Percentiles rank a stretch among this genome's conserved stretches.
Conservation (phyloP, 2,797 vertebrate genomes). For the Lacerta viridis region DNA sequence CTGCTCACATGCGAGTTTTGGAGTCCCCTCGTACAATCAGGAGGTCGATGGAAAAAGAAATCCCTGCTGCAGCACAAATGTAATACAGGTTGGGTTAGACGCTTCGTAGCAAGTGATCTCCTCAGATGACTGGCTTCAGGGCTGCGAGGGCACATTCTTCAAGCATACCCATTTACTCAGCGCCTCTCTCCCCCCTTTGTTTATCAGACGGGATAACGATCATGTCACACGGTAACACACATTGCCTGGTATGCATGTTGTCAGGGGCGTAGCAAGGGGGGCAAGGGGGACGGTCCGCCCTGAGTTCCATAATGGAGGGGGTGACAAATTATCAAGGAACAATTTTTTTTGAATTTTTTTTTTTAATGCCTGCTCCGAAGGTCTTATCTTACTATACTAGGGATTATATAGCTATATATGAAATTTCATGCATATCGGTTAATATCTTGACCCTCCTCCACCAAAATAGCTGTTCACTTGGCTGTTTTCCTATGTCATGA, state of each 20-base stretch:
- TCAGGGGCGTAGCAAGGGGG: no score
- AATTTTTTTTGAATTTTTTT: no score
- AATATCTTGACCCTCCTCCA: no score
- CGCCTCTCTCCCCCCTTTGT: conserved; percentile 32
- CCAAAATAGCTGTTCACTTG: no score
- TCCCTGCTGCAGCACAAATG: conserved; percentile 71
- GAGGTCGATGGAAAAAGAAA: conserved; percentile 79
- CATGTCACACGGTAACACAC: conserved; percentile 23
- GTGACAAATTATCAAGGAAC: no score
- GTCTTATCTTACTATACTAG: no score
- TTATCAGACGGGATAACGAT: conserved; percentile 50
- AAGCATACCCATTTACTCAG: conserved; percentile 56
- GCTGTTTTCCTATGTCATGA: no score
- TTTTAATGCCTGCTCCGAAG: no score
- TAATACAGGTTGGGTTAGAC: conserved; percentile 64
- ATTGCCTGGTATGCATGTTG: background rate
- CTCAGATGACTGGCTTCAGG: conserved; percentile 55
- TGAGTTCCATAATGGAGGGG: no score
- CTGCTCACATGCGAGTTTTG: conserved; percentile 77
- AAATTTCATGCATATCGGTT: no score
- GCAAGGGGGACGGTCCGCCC: no score
- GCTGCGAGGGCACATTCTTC: conserved; percentile 57
- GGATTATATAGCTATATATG: no score
- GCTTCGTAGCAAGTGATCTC: conserved; percentile 66
- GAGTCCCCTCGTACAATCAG: conserved; percentile 78